These are phyloP conservation scores for Anabacerthia variegaticeps DNA, from an alignment of 2,797 vertebrate genomes.

Conservation along the genomic window DNA sequence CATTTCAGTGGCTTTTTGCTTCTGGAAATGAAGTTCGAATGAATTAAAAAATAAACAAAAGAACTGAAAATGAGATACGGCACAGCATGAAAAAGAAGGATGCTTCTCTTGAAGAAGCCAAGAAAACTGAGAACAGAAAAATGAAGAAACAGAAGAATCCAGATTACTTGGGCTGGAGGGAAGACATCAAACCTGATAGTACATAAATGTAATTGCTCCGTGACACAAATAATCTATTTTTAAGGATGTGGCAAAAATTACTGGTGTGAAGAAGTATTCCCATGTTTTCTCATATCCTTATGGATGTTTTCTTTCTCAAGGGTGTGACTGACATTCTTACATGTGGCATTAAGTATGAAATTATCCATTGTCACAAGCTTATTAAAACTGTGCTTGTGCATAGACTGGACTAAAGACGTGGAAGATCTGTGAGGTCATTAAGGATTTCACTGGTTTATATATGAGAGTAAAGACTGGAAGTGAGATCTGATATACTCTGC, in stretches of 20 bases:
- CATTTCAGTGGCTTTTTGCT: constrained; percentile 34
- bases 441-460: not conserved
- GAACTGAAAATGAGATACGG: constrained; percentile 20
- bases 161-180: not conserved
- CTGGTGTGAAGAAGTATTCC: not conserved
- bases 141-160: not conserved
- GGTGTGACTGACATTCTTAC: not conserved
- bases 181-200: constrained; percentile 6
- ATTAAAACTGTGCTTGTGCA: not conserved
- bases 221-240: not conserved
- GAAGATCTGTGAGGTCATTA: not conserved
- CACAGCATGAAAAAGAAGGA: not conserved
- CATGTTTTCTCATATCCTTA: not conserved
- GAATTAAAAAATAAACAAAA: constrained; percentile 30
- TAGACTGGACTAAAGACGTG: not conserved
- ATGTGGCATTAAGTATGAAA: not conserved
- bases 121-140: not conserved
- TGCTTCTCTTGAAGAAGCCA: constrained; percentile 7
- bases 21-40: constrained; percentile 29
- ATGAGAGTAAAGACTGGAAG: not conserved
- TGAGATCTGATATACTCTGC: not conserved
- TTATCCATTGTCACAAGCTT: not conserved
- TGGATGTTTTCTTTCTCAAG: not conserved
- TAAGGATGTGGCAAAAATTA: constrained; percentile 3
- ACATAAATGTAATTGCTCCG: not conserved